Evolutionary conservation across 1,140 invertebrate genomes (phyloP).

Genomic region (Lucilia cuprina): DNA sequence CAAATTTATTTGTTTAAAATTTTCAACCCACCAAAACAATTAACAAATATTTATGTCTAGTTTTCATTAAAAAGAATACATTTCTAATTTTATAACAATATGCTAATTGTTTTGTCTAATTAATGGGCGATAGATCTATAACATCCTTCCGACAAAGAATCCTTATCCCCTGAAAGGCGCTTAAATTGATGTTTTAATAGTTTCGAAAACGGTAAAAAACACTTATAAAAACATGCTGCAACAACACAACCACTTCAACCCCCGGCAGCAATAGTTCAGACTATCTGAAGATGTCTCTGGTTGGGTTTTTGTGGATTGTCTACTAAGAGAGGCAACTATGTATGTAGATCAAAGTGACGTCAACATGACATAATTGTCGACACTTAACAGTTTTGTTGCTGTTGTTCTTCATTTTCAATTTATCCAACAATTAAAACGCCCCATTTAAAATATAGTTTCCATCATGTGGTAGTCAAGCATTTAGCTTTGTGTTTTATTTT

Average conservation of each 20-base stretch:
- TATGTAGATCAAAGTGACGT: slow-evolving; percentile 17
- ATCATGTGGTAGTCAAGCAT: not conserved
- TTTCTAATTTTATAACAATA: not conserved
- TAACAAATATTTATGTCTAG: not conserved
- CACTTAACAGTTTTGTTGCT: not conserved
- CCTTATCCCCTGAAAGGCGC: not conserved
- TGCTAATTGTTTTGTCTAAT: not conserved
- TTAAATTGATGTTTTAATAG: slow-evolving; percentile 8
- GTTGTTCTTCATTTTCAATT: not conserved
- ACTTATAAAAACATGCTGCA: not conserved
- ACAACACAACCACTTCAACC: no score
- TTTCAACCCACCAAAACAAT: not conserved
- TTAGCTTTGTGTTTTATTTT: no score
- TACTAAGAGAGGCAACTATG: not conserved
- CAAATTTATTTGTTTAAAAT: not conserved
- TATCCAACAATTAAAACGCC: not conserved
- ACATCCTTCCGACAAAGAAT: not conserved
- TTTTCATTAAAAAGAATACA: no score
- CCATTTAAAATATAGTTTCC: not conserved
- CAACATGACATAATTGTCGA: slow-evolving; percentile 8
- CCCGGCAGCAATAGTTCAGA: not conserved
- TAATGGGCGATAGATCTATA: not conserved
- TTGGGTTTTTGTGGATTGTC: no score
- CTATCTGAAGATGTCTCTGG: not conserved
- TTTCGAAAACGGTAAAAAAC: not conserved